phyloP scores from a whole-genome alignment of 2,888 invertebrate genomes.

The Eupithecia exiguata region DNA sequence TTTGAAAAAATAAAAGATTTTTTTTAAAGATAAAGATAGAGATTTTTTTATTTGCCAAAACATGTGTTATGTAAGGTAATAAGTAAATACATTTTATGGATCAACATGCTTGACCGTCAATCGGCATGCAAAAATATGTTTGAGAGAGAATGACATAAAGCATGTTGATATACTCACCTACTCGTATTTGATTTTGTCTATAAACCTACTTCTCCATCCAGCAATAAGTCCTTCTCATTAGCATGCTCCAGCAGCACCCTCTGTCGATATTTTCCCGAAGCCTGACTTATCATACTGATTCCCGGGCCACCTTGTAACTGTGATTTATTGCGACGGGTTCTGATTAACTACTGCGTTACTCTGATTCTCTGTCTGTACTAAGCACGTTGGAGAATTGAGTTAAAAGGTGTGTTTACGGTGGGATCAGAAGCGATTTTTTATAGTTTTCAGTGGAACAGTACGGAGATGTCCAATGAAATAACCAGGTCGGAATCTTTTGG shows the following conservation, averaged over 20 bases:
- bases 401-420: background rate
- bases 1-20: too few species aligned
- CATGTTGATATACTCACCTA: background rate
- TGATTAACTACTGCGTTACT: slow-evolving; percentile 4
- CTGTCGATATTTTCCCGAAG: slow-evolving; percentile 66
- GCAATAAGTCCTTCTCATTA: slow-evolving; percentile 3
- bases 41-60: too few species aligned
- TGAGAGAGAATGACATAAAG: too few species aligned
- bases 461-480: too few species aligned
- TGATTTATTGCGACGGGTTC: slow-evolving; percentile 10
- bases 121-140: too few species aligned
- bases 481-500: too few species aligned
- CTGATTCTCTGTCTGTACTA: background rate
- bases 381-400: background rate
- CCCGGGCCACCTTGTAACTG: slow-evolving; percentile 18
- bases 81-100: too few species aligned
- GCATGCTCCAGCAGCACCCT: background rate
- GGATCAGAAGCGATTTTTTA: too few species aligned
- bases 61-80: too few species aligned
- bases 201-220: background rate
- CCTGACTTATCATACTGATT: slow-evolving; percentile 65
- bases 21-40: too few species aligned
- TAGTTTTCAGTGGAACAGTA: background rate
- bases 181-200: background rate
- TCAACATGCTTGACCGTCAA: too few species aligned